Percentiles rank a stretch among this genome's conserved stretches.
phyloP scores from a whole-genome alignment of 2,797 vertebrate species.

The Sibirionetta formosa region DNA sequence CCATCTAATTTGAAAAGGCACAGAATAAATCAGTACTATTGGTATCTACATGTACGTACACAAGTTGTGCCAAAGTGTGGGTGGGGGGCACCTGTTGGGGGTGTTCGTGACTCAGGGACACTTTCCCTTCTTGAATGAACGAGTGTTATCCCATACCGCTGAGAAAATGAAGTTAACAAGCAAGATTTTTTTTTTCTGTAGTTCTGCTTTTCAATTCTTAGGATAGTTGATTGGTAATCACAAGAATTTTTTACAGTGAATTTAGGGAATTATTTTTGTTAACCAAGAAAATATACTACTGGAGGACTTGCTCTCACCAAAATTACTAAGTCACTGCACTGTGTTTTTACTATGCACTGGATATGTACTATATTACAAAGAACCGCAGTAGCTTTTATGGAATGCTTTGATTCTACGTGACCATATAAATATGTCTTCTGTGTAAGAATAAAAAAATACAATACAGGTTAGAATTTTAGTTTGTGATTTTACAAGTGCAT shows the following conservation, averaged over 20 bases:
- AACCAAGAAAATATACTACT: not conserved
- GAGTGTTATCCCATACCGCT: not conserved
- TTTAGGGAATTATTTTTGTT: not conserved
- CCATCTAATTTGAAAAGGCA: not conserved
- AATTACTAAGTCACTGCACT: not conserved
- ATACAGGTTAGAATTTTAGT: not conserved
- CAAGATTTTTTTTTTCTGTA: not conserved
- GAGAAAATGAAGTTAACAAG: not conserved
- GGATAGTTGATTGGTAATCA: not conserved
- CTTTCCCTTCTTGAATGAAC: not conserved
- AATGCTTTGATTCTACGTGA: not conserved
- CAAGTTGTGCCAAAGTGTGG: not conserved
- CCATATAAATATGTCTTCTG: not conserved
- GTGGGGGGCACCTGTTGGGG: accelerated
- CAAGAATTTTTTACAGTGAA: not conserved
- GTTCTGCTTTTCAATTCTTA: not conserved
- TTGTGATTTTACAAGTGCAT: not conserved
- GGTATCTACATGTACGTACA: not conserved
- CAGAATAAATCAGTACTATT: not conserved
- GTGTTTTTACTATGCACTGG: not conserved
- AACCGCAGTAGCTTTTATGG: not conserved
- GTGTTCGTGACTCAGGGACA: not conserved
- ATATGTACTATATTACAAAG: not conserved
- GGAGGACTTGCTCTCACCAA: not conserved
- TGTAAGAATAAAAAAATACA: not conserved